phyloP scores from a whole-genome alignment of 1,140 invertebrate species.

The Spodoptera frugiperda region DNA sequence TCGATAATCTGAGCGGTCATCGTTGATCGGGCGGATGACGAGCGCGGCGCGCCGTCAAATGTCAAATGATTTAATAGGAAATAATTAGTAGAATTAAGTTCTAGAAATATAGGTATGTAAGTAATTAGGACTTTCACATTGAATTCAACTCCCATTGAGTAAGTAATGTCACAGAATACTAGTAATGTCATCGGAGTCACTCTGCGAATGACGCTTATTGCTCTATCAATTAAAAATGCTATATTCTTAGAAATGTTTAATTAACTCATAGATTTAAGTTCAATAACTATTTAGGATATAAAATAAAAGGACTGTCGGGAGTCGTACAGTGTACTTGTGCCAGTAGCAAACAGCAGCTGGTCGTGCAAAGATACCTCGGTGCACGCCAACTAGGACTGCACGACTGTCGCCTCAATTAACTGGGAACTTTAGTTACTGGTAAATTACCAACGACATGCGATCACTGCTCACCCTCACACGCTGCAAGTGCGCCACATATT shows the following conservation, averaged over 20 bases:
- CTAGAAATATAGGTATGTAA: too few relatives aligned
- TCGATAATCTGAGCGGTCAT: slow-evolving; percentile 26
- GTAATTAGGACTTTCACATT: too few relatives aligned
- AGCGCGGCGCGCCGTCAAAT: not conserved
- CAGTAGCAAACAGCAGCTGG: not conserved
- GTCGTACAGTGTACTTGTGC: too few relatives aligned
- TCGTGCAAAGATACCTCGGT: not conserved
- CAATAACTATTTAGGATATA: too few relatives aligned
- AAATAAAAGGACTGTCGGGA: too few relatives aligned
- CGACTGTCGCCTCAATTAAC: not conserved
- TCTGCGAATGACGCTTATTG: too few relatives aligned
- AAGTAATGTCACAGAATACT: too few relatives aligned
- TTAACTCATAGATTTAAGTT: too few relatives aligned
- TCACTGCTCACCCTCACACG: not conserved
- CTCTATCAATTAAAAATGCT: too few relatives aligned
- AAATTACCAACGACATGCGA: slow-evolving; percentile 35
- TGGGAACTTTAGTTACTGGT: not conserved
- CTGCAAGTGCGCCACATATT: not conserved
- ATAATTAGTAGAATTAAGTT: not conserved
- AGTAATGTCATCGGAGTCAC: too few relatives aligned
- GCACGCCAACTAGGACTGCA: not conserved
- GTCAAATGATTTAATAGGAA: slow-evolving; percentile 4
- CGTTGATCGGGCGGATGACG: not conserved
- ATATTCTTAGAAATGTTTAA: too few relatives aligned
- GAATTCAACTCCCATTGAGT: too few relatives aligned